Conservation (phyloP, 1,140 invertebrate species). For the Ceratosolen solmsi region DNA sequence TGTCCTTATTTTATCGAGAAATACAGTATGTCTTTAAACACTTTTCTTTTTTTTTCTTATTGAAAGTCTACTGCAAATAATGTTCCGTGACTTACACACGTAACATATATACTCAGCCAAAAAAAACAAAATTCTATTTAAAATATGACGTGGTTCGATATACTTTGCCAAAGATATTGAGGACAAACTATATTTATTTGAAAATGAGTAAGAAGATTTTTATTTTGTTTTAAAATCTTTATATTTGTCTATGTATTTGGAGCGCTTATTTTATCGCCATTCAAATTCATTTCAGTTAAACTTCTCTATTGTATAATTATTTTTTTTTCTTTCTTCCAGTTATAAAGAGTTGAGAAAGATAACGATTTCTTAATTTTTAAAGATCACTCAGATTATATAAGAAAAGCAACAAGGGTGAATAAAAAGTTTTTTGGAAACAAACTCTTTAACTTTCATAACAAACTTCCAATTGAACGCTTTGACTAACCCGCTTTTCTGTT, state of each 20-base stretch:
- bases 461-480: background rate
- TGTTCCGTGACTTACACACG: background rate
- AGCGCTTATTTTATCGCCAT: background rate
- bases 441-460: conserved; percentile 6
- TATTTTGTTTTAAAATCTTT: background rate
- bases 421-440: background rate
- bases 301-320: background rate
- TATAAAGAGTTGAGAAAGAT: background rate
- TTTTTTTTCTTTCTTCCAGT: background rate
- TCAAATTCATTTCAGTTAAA: background rate
- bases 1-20: background rate
- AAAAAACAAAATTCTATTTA: background rate
- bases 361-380: background rate
- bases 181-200: background rate
- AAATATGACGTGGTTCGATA: background rate
- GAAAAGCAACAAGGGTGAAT: background rate
- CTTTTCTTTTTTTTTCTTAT: no score
- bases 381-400: background rate
- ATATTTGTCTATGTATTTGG: background rate
- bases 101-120: background rate
- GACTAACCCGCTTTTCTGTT: background rate
- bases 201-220: background rate
- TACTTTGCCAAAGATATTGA: background rate
- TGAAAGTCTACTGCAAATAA: no score
- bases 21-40: background rate